These are phyloP conservation scores for Lasioglossum figueresi DNA, from an alignment of 2,888 invertebrate genomes.

Conservation along the genomic window DNA sequence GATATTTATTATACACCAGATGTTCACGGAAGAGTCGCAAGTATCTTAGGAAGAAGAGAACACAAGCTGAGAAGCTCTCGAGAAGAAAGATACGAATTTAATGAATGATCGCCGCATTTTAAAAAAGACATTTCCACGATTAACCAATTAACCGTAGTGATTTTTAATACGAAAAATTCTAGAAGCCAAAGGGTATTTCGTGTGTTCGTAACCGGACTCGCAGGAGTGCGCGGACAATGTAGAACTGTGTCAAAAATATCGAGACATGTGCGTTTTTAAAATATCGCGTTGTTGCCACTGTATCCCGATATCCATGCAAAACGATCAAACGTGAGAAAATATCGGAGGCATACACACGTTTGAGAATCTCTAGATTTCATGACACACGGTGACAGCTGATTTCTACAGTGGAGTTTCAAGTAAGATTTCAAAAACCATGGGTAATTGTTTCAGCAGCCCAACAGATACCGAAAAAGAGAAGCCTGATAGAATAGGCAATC, in stretches of 20 bases:
- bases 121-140: conserved; percentile 29
- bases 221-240: conserved; percentile 9
- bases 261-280: conserved; percentile 44
- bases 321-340: conserved; percentile 53
- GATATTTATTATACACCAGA: conserved; percentile 31
- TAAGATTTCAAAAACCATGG: conserved; percentile 86
- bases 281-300: conserved; percentile 19
- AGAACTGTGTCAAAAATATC: conserved; percentile 6
- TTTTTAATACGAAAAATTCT: conserved; percentile 4
- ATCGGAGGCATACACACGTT: conserved; percentile 7
- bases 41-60: conserved; percentile 45
- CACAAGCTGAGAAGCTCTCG: conserved; percentile 25
- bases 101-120: conserved; percentile 27
- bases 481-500: conserved; percentile 85
- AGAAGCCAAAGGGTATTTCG: conserved; percentile 25
- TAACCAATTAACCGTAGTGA: conserved; percentile 36
- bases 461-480: conserved; percentile 88
- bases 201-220: conserved; percentile 32
- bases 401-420: conserved; percentile 41
- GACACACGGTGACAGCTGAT: conserved; percentile 37
- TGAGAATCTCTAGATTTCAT: conserved; percentile 33
- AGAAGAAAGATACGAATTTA: conserved; percentile 39
- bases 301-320: conserved; percentile 38
- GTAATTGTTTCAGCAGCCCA: conserved; percentile 93
- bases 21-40: conserved; percentile 37